Percentiles rank a stretch among this genome's conserved stretches.
These are phyloP conservation scores for Ochropleura plecta DNA, from an alignment of 2,888 invertebrate species.

Conservation along the genomic window DNA sequence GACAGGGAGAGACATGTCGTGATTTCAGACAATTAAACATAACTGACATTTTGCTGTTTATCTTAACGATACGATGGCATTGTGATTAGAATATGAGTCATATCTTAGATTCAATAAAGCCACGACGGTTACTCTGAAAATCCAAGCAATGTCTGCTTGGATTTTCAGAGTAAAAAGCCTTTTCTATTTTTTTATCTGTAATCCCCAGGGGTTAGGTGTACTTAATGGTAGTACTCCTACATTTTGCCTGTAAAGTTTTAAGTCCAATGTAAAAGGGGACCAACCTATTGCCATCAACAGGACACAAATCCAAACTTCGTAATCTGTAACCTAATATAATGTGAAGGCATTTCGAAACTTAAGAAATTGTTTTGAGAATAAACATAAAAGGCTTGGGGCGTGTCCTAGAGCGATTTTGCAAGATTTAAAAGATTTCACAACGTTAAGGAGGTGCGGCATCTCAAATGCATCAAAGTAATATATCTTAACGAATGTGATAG, in stretches of 20 bases:
- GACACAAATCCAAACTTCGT: neutral
- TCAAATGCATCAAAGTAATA: slow-evolving; percentile 12
- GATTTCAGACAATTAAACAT: slow-evolving; percentile 67
- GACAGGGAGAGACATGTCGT: slow-evolving; percentile 58
- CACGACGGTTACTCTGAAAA: too few species aligned
- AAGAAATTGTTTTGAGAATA: slow-evolving; percentile 27
- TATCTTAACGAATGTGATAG: slow-evolving; percentile 9
- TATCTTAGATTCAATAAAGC: slow-evolving; percentile 12
- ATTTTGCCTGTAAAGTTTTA: too few species aligned
- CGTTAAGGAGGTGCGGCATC: neutral
- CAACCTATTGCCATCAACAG: too few species aligned
- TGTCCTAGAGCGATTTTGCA: slow-evolving; percentile 15
- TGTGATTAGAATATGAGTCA: slow-evolving; percentile 41
- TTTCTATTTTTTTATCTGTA: neutral
- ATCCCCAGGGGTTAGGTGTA: too few species aligned
- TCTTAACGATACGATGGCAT: slow-evolving; percentile 35
- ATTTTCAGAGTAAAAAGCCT: slow-evolving; percentile 7
- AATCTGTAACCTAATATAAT: neutral
- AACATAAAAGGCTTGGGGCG: slow-evolving; percentile 36
- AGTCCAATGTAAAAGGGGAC: too few species aligned
- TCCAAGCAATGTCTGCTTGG: too few species aligned
- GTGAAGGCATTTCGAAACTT: slow-evolving; percentile 3
- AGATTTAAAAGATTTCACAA: slow-evolving; percentile 25
- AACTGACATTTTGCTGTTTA: slow-evolving; percentile 64
- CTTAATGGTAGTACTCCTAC: too few species aligned